Base-by-base conservation (phyloP, 1,140 invertebrate genomes). In the Drosophila sechellia region DNA sequence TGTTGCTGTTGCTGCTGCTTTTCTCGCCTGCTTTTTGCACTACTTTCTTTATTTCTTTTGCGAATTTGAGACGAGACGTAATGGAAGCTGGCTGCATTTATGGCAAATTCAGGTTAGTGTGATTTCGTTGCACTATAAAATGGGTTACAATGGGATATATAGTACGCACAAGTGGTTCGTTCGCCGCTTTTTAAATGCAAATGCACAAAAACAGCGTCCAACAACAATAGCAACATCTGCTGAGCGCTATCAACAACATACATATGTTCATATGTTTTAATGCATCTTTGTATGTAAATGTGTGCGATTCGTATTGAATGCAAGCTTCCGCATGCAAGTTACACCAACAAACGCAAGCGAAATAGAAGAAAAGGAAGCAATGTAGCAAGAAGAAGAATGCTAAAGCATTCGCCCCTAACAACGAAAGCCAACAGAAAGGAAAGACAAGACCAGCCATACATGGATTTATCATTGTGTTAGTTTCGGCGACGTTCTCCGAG, bases 81-180 rank as follows among this genome's bases (percentile, higher is more conserved):
- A 69, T 79, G 71, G 81, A 77, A 69, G 84, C 84, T 89, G 80
- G 31, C 59, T 64, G 71, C 84, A 66, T 89, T 87, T 89, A 81
- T 73, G 84, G 76, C 68, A 74, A 87, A 87, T 89, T 77, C 84
- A 87, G 84, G 84, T 87, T 87, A 87, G 84, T 87, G 75, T 89
- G 84, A 80, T 89, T 84, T 89, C 78, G 79, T 78, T 76, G 74
- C 79, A 77, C 66, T 79, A 73, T 64, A 70, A 85, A 87, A 87
- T 87, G 76, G 83, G 84, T 84, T 78, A 70, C 64, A 77, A 70
- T 77, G 68, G 65, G 66, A 45, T 50, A 48, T 49, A 57, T 70
- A 57, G 63, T 59, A 56, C 59, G 70, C 71, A 83, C 74, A 81
- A 86, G 77, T 81, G 81, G 83, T 76, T 81, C 53, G 75, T 49